Percentiles rank a stretch among this genome's conserved stretches.
Conservation (phyloP, 2,888 invertebrate genomes). For the Polyommatus icarus region DNA sequence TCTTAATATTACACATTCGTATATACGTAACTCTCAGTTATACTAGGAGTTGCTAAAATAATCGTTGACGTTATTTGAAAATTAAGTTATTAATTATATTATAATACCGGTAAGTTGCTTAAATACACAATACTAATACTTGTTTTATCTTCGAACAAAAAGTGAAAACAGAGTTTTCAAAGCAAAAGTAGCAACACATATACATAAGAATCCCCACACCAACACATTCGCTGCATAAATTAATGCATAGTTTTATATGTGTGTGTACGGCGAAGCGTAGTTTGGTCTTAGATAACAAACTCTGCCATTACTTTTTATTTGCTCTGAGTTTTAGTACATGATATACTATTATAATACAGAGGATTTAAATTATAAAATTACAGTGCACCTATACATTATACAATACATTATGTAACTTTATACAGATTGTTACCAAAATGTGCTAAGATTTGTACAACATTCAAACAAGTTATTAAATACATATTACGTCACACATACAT, state of each 20-base stretch:
- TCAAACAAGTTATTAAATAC: neutral
- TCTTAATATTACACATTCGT: neutral
- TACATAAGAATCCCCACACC: neutral
- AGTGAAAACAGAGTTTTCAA: neutral
- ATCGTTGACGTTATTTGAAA: neutral
- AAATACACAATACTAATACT: constrained; percentile 1
- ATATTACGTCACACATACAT: neutral
- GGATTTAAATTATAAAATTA: neutral
- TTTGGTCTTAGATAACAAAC: no score
- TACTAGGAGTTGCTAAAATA: neutral
- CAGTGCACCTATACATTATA: no score
- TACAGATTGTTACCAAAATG: neutral
- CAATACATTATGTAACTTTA: neutral
- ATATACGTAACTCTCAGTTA: neutral
- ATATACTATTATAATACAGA: neutral
- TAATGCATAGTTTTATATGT: no score
- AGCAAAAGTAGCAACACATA: neutral
- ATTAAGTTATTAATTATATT: neutral
- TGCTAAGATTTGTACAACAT: neutral
- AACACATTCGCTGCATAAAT: neutral
- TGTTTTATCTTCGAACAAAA: neutral
- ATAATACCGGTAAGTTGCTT: constrained; percentile 1
- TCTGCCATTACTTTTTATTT: no score
- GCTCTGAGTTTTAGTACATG: neutral
- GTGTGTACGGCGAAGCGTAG: no score